Percentiles rank a stretch among this genome's conserved stretches.
These are phyloP conservation scores for Glossophaga mutica DNA, from an alignment of 2,797 vertebrate species.

Conservation along the genomic window DNA sequence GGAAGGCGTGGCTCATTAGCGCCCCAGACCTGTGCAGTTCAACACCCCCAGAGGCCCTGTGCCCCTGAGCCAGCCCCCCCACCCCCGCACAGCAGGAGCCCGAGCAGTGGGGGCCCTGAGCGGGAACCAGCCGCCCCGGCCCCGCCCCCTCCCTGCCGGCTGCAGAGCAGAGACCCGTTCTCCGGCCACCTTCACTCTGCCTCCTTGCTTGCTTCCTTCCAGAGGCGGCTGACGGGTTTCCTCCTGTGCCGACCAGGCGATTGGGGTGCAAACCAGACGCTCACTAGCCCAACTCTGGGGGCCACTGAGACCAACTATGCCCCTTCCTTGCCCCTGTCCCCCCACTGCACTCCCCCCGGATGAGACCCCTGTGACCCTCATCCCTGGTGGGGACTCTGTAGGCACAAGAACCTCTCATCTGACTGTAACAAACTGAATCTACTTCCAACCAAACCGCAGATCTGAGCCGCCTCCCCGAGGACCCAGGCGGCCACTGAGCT, in stretches of 20 bases:
- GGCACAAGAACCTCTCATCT: background rate
- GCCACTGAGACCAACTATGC: background rate
- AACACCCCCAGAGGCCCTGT: background rate
- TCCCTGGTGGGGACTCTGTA: background rate
- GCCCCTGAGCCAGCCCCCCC: background rate
- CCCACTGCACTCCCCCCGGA: background rate
- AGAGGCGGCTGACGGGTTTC: background rate
- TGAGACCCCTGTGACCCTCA: background rate
- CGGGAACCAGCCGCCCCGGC: fast-evolving
- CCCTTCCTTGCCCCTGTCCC: no score
- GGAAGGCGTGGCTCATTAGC: background rate
- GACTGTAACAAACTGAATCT: fast-evolving
- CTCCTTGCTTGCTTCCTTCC: background rate
- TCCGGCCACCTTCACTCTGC: fast-evolving
- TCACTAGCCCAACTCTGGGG: background rate
- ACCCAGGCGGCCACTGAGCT: fast-evolving
- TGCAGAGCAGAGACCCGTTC: background rate
- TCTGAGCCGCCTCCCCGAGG: background rate
- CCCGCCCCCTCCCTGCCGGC: background rate
- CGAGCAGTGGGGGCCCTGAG: background rate
- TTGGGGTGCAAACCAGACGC: background rate
- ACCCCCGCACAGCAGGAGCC: background rate
- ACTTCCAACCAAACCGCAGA: background rate
- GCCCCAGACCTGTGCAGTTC: background rate
- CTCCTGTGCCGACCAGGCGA: background rate